Conservation (phyloP, 2,797 vertebrate genomes). For the Picus viridis region DNA sequence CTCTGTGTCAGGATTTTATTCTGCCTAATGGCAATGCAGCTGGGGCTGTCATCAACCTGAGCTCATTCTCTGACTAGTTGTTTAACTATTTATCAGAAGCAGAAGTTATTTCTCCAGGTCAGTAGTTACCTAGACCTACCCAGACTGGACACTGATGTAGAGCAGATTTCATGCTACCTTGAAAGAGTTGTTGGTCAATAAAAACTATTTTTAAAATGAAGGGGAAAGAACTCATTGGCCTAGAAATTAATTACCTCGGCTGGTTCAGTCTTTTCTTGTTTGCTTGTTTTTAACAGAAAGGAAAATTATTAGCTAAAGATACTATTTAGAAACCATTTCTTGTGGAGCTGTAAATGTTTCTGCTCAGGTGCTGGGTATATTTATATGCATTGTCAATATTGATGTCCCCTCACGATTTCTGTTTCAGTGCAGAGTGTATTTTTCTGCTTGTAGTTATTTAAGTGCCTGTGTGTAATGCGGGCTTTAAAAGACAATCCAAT, state of each 20-base stretch:
- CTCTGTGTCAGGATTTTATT: not conserved
- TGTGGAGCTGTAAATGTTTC: not conserved
- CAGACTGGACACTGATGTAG: not conserved
- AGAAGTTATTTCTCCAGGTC: slow-evolving; percentile 40
- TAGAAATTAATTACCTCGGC: not conserved
- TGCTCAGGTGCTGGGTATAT: not conserved
- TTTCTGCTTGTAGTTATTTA: not conserved
- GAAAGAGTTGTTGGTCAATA: not conserved
- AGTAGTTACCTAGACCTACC: not conserved
- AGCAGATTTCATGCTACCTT: slow-evolving; percentile 1
- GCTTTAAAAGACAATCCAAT: not conserved
- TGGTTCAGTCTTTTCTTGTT: not conserved
- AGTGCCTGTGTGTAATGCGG: not conserved
- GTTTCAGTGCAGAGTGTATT: not conserved
- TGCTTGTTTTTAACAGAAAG: not conserved
- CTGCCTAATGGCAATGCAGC: not conserved
- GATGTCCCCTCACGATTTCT: not conserved
- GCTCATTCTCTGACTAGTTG: not conserved
- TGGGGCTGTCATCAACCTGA: not conserved
- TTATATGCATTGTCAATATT: not conserved
- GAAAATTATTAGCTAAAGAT: not conserved
- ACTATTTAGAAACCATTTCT: not conserved
- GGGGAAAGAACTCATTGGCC: not conserved
- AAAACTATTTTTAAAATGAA: not conserved
- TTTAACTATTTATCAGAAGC: slow-evolving; percentile 45